Evolutionary conservation across 2,797 vertebrate species (phyloP), one percentile per base, ranked within the genome.

Genomic region (Hydrocynus forskahlii): DNA sequence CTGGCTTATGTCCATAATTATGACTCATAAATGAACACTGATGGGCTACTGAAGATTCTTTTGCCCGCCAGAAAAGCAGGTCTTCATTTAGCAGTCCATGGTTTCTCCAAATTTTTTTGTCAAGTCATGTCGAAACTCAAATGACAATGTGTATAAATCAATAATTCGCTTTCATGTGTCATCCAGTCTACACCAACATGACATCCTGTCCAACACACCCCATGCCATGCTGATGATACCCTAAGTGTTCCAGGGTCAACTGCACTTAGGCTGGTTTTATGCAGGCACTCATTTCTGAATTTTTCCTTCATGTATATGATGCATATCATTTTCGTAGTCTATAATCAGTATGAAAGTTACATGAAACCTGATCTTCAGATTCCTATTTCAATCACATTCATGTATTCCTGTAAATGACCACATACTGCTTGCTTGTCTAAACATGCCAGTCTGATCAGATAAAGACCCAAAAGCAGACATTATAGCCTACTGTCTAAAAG

Each of bases 281-380:
- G 16, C 38, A 69, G 21, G 69, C 69, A 52, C 21, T 50, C 5
- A 12, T 52, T 70, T 70, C 38, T 8, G 25, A 38, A 64, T 9
- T 7, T 35, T 64, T 52, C 19, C 48, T 29, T 71, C 67, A 69
- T 48, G 23, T 23, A 69, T 45, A 0, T 21, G 43, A 25, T 71
- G 23, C 69, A 69, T n/a, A 50, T 71, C 23, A 16, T 71, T 48
- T 54, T 29, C 13, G 0, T 19, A 54, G 48, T 35, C 21, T 71
- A 35, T 71, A 71, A 71, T 71, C 45, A 71, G 21, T 29, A 13
- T 48, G 45, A 69, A 70, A 50, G n/a, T 48, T 21, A 69, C n/a
- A 50, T 8, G 68, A 52, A 70, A 70, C 45, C 38, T 29, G 45
- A 52, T 52, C 48, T 38, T 72, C 6, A 35, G 23, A 55, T 72